Conservation (phyloP, 2,113 vertebrate species). For the Pluvianellus socialis region DNA sequence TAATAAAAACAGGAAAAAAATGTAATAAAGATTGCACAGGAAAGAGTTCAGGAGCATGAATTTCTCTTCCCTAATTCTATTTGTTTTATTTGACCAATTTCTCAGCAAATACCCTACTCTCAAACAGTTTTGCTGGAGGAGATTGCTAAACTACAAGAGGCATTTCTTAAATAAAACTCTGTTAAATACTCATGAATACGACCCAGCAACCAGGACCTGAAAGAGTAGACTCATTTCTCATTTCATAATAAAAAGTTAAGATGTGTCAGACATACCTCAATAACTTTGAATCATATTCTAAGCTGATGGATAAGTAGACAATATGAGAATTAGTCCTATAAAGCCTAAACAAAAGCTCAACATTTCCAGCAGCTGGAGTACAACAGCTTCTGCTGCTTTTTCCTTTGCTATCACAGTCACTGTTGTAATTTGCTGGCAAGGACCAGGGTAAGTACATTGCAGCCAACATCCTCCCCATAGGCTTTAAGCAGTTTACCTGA, state of each 20-base stretch:
- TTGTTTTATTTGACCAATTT: conserved; percentile 11
- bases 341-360: background rate
- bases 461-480: conserved; percentile 22
- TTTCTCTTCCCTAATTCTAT: background rate
- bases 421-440: background rate
- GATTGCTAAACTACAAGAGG: background rate
- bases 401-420: background rate
- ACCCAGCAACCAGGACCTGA: background rate
- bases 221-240: background rate
- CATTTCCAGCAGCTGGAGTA: background rate
- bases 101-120: background rate
- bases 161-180: background rate
- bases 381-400: background rate
- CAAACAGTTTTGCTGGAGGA: background rate
- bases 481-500: conserved; percentile 11
- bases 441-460: background rate
- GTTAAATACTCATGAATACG: background rate
- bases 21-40: background rate
- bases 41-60: background rate
- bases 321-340: background rate
- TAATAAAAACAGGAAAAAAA: background rate
- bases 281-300: background rate
- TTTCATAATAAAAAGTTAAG: background rate
- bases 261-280: background rate
- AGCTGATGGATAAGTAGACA: background rate